Evolutionary conservation across 2,797 vertebrate genomes (phyloP).

Genomic region (Leptatherina wallacei): DNA sequence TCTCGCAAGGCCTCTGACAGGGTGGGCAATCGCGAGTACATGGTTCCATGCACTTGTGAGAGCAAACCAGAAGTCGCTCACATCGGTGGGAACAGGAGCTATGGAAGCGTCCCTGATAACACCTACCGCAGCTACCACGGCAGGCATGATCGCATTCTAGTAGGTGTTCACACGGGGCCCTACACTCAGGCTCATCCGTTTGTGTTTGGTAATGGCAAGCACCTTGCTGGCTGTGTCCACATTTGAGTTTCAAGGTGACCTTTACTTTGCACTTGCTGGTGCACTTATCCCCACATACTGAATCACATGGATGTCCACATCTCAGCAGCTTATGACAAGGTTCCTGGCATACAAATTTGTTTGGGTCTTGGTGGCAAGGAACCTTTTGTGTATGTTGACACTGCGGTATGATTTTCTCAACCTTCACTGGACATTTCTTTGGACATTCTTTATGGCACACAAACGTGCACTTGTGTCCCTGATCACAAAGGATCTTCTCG

Average conservation of each 20-base stretch:
- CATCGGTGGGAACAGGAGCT: conserved; percentile 80
- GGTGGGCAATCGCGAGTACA: conserved; percentile 89
- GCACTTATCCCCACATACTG: conserved; percentile 84
- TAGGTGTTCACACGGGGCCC: conserved; percentile 68
- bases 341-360: conserved; percentile 80
- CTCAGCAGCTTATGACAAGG: conserved; percentile 82
- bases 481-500: conserved; percentile 85
- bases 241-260: conserved; percentile 80
- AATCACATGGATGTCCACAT: conserved; percentile 87
- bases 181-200: conserved; percentile 66
- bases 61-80: conserved; percentile 86
- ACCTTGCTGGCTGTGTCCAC: conserved; percentile 85
- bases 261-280: conserved; percentile 70
- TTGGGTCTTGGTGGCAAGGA: conserved; percentile 84
- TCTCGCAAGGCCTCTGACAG: conserved; percentile 86
- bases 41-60: conserved; percentile 87
- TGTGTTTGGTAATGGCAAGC: conserved; percentile 73
- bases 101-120: conserved; percentile 89
- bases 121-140: conserved; percentile 84
- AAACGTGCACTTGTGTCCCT: conserved; percentile 85
- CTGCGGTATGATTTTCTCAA: conserved; percentile 85
- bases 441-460: conserved; percentile 83
- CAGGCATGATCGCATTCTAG: conserved; percentile 89
- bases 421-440: conserved; percentile 78
- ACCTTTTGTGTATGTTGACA: conserved; percentile 90